Evolutionary conservation across 1,140 invertebrate genomes (phyloP), one percentile per base, ranked within the genome.

Genomic region (Meteorus sp.): DNA sequence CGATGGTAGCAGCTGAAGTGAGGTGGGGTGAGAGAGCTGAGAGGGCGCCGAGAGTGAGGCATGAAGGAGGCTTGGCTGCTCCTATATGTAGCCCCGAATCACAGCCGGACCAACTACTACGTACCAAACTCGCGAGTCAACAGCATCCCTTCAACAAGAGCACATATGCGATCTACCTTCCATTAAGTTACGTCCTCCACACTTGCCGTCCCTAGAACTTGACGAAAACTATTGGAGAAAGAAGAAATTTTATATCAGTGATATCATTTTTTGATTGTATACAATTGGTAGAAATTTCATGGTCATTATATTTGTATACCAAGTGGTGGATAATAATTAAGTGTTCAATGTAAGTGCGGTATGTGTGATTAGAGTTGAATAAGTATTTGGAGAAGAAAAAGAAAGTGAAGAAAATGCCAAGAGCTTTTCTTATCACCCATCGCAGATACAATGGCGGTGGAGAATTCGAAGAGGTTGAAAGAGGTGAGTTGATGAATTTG

Each of bases 391-490:
- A 17, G 11, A n/a, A 41, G 11, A 41, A 41, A 41, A 41, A 41
- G 48, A 33, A 39, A n/a, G n/a, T n/a, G n/a, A n/a, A n/a, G n/a
- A 66, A 75, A 31, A 85, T 85, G 83, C 83, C 83, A 47, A 76
- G 82, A 57, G 81, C 83, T 15, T 85, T 85, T 61, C 79, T 85
- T 17, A 83, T 84, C 62, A 84, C 83, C 2, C 82, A 82, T 59
- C 78, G 82, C 29, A 76, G 83, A 11, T 85, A 84, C 72, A 79
- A 83, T 60, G 73, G 76, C 50, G 68, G 71, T 13, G 75, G 74
- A 20, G 74, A 78, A 48, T 70, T 78, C 59, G 72, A 76, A 47
- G 69, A 73, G 20, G 56, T 71, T 17, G 69, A 62, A 57, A 69
- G 75, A 73, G 79, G 79, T 81, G 47, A 60, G 73, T 72, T 52